Evolutionary conservation across 2,113 vertebrate species (phyloP).

Genomic region (Crotalus tigris): DNA sequence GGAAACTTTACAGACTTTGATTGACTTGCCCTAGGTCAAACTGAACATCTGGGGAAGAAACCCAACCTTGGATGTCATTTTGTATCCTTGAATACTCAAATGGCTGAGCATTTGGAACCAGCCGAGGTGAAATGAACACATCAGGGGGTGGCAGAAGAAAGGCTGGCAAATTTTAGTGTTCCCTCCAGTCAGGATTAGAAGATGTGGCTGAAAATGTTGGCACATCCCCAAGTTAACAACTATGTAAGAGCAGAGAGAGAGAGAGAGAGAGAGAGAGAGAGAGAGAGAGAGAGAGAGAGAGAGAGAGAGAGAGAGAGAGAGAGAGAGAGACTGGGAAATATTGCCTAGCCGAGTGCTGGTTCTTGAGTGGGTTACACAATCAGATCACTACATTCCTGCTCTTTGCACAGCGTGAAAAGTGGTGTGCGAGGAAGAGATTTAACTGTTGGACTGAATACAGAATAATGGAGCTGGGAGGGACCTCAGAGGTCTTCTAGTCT

Average conservation of each 20-base stretch:
- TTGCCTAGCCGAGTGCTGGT: neutral
- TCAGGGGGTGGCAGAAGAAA: too few relatives aligned
- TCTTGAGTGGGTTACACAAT: too few relatives aligned
- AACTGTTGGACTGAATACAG: neutral
- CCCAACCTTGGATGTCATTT: constrained; percentile 63
- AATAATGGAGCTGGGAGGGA: neutral
- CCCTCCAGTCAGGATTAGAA: neutral
- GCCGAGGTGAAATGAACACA: constrained; percentile 47
- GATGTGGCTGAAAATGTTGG: neutral
- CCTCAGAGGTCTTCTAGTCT: neutral
- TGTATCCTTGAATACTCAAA: constrained; percentile 68
- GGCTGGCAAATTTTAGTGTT: neutral
- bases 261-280: too few relatives aligned
- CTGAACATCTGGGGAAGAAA: constrained; percentile 75
- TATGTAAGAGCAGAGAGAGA: neutral
- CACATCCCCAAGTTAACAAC: neutral
- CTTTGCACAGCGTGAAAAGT: neutral
- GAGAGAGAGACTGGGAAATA: neutral
- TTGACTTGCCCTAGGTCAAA: constrained; percentile 75
- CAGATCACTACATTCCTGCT: neutral
- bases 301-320: too few relatives aligned
- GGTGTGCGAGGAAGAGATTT: too few relatives aligned
- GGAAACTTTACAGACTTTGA: constrained; percentile 74
- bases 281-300: too few relatives aligned
- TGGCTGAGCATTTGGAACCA: constrained; percentile 57